A percentile compares a stretch with the other conserved stretches of the same genome.
phyloP scores from a whole-genome alignment of 2,888 invertebrate species.

The Linyphia triangularis region DNA sequence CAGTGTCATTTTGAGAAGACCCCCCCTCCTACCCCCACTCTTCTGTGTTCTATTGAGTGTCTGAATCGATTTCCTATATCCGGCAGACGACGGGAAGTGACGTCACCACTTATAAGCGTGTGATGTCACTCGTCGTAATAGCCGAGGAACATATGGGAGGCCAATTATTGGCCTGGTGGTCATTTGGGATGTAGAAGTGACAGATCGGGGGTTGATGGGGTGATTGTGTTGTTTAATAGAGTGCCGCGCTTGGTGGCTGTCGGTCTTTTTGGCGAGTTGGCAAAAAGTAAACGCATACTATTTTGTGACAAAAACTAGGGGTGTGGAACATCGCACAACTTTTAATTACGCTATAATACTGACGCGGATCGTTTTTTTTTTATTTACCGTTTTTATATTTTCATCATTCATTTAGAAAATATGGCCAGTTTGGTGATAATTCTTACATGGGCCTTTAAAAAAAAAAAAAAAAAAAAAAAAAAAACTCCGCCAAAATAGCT shows the following conservation, averaged over 20 bases:
- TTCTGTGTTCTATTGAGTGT: constrained; percentile 64
- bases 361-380: no score
- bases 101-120: constrained; percentile 47
- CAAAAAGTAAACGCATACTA: no score
- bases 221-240: background rate
- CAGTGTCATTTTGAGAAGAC: constrained; percentile 63
- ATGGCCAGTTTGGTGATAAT: no score
- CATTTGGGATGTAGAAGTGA: constrained; percentile 7
- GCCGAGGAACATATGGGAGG: constrained; percentile 69
- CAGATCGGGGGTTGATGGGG: background rate
- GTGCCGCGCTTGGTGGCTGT: background rate
- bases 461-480: no score
- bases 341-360: no score
- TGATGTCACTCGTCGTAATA: constrained; percentile 55
- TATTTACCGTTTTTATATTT: no score
- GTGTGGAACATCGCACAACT: no score
- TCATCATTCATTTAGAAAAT: no score
- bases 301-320: no score
- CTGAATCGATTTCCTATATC: constrained; percentile 74
- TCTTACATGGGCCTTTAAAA: no score
- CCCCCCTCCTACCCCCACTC: constrained; percentile 44
- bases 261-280: background rate
- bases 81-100: constrained; percentile 74
- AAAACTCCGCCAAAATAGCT: no score
- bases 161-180: constrained; percentile 50